Conservation (phyloP, 2,888 invertebrate species). For the Polyommatus icarus region DNA sequence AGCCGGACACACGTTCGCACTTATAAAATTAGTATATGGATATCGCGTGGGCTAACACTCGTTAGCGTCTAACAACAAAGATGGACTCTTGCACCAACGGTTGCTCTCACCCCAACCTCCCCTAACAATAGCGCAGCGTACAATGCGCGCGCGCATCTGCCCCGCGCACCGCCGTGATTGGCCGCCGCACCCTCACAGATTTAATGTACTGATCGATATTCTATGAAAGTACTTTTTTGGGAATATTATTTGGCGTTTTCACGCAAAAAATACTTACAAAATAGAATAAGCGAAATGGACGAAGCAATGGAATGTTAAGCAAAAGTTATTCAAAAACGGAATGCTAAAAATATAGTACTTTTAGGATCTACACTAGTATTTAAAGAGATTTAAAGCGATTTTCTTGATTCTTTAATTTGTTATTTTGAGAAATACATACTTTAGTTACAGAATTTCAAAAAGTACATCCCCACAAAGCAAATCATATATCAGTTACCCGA, state of each 20-base stretch:
- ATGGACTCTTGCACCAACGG: conserved; percentile 32
- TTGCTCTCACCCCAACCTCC: conserved; percentile 64
- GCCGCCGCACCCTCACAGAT: conserved; percentile 69
- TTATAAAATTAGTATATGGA: neutral
- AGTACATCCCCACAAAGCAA: too few species aligned
- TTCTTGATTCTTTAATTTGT: too few species aligned
- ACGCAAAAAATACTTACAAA: neutral
- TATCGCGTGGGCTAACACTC: neutral
- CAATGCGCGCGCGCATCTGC: conserved; percentile 75
- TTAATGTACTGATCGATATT: conserved; percentile 70
- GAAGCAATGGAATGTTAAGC: neutral
- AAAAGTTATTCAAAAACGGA: too few species aligned
- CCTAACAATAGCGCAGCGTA: conserved; percentile 59
- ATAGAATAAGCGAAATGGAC: neutral
- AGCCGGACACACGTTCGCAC: too few species aligned
- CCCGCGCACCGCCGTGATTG: conserved; percentile 54
- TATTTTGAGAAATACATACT: too few species aligned
- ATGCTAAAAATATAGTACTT: too few species aligned
- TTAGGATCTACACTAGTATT: too few species aligned
- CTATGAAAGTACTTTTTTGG: conserved; percentile 54
- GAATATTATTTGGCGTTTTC: conserved; percentile 43
- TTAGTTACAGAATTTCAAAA: too few species aligned
- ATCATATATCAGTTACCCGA: too few species aligned
- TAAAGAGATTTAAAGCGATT: too few species aligned
- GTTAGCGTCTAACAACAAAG: conserved; percentile 6